Conservation (phyloP, 35 echinoderm and acorn worm genomes). For the Ophiothrix spiculata region DNA sequence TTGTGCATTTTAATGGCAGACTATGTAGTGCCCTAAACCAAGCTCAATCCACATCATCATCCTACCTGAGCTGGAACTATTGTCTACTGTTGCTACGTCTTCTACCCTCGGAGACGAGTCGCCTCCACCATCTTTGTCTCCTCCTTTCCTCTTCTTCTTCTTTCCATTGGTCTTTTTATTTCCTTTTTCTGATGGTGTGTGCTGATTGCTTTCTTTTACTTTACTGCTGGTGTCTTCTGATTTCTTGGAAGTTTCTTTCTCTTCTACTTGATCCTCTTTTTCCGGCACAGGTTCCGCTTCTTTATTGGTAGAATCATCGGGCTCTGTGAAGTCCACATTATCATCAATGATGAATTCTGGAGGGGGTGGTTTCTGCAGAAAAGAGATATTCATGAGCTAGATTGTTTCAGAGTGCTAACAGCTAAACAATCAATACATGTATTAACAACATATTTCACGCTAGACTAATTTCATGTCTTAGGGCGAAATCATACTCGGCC, state of each 20-base stretch:
- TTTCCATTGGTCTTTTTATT: constrained; percentile 1
- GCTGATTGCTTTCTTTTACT: neutral
- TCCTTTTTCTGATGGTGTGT: neutral
- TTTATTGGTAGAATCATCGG: neutral
- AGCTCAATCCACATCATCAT: too few species aligned
- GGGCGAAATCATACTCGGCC: too few species aligned
- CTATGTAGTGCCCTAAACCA: too few species aligned
- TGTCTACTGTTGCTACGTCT: neutral
- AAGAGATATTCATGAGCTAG: too few species aligned
- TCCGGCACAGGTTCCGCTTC: neutral
- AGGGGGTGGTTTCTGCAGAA: neutral
- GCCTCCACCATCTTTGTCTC: neutral
- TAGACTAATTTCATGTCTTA: too few species aligned
- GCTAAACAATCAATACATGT: too few species aligned
- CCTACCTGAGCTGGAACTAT: neutral
- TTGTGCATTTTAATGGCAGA: too few species aligned
- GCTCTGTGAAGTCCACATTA: neutral
- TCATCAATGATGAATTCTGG: neutral
- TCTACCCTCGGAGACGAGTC: neutral
- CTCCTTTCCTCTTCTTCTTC: too few species aligned
- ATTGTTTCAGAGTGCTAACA: too few species aligned
- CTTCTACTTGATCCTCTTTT: neutral
- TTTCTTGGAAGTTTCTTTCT: neutral
- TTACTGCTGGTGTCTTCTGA: neutral
- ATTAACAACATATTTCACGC: too few species aligned